Conservation (phyloP, 92 coral and sea anemone genomes). For the Porites rus region DNA sequence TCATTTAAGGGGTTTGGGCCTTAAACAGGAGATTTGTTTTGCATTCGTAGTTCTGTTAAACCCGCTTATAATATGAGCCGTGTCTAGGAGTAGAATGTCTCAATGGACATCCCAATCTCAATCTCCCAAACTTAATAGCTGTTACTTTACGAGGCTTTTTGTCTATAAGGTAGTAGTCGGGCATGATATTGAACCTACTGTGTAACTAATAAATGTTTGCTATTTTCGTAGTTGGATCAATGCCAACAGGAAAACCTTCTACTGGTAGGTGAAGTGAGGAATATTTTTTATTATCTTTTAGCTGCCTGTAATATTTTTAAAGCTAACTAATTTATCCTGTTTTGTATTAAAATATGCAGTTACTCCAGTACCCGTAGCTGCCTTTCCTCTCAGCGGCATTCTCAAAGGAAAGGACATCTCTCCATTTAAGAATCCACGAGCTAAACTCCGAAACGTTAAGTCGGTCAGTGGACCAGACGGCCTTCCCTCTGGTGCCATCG, state of each 20-base stretch:
- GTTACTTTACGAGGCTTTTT: background rate
- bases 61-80: too few relatives aligned
- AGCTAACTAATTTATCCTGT: background rate
- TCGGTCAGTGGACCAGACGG: constrained; percentile 82
- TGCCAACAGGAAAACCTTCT: constrained; percentile 21
- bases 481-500: constrained; percentile 72
- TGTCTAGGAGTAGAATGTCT: too few relatives aligned
- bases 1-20: too few relatives aligned
- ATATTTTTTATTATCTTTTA: background rate
- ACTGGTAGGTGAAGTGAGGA: background rate
- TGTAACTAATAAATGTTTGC: background rate
- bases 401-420: constrained; percentile 71
- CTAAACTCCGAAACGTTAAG: constrained; percentile 56
- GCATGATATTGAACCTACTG: background rate
- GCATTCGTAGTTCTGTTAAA: too few relatives aligned
- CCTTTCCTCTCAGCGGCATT: constrained; percentile 66
- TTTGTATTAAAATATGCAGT: constrained; percentile 24
- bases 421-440: constrained; percentile 68
- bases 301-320: background rate
- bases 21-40: too few relatives aligned
- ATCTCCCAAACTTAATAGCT: background rate
- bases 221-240: background rate
- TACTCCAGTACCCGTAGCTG: constrained; percentile 62
- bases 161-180: background rate
- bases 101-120: background rate